These are phyloP conservation scores for Brachymystax lenok DNA, from an alignment of 2,797 vertebrate genomes.

Conservation along the genomic window DNA sequence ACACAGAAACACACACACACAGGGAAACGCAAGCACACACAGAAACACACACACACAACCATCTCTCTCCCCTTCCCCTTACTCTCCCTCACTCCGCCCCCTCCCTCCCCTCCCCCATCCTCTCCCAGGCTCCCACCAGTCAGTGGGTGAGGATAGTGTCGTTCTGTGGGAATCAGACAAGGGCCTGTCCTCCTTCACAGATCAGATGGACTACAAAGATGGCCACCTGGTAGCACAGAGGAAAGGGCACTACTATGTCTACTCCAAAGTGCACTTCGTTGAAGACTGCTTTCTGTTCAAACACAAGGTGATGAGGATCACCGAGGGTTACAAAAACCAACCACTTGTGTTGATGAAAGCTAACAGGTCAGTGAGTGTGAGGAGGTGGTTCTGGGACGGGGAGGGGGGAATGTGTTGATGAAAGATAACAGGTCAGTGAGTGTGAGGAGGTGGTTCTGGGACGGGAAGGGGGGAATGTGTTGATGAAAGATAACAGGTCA, in stretches of 20 bases:
- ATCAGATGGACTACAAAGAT: slow-evolving; percentile 49
- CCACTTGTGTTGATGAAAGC: slow-evolving; percentile 58
- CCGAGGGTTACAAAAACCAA: slow-evolving; percentile 33
- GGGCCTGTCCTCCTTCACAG: slow-evolving; percentile 17
- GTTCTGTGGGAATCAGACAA: slow-evolving; percentile 44
- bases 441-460: no score
- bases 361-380: slow-evolving; percentile 51
- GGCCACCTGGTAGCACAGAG: slow-evolving; percentile 39
- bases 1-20: not conserved
- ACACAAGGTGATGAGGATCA: slow-evolving; percentile 56
- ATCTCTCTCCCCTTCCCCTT: not conserved
- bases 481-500: no score
- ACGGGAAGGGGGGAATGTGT: no score
- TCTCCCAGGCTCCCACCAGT: slow-evolving; percentile 26
- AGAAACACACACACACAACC: no score
- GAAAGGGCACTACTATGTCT: slow-evolving; percentile 66
- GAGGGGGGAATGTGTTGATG: no score
- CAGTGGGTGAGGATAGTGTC: accelerated
- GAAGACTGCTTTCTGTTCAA: slow-evolving; percentile 42
- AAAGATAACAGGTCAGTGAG: no score
- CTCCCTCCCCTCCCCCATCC: not conserved
- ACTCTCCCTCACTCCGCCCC: no score
- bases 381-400: no score
- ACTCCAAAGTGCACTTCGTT: slow-evolving; percentile 63
- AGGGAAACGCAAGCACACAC: no score